Conservation (phyloP, 2,113 vertebrate genomes). For the Alectura lathami region DNA sequence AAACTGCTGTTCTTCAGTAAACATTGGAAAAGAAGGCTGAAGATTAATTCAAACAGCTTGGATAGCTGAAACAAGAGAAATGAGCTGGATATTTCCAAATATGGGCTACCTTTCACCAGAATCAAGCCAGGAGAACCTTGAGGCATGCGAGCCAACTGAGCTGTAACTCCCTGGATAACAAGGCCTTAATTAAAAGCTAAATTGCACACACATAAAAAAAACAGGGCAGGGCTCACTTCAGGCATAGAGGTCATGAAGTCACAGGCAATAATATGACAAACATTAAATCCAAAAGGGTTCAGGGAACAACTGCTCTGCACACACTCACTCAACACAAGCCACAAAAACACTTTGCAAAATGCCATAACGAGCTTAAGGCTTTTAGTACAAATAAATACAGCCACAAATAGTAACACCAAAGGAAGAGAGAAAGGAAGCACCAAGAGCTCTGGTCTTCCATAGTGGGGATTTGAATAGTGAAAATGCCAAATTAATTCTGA, state of each 20-base stretch:
- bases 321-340: slow-evolving; percentile 60
- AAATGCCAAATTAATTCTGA: slow-evolving; percentile 27
- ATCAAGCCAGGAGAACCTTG: slow-evolving; percentile 41
- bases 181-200: slow-evolving; percentile 64
- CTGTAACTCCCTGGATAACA: slow-evolving; percentile 51
- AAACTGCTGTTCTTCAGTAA: slow-evolving; percentile 66
- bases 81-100: slow-evolving; percentile 47
- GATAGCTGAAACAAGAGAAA: slow-evolving; percentile 57
- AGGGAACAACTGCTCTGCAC: slow-evolving; percentile 54
- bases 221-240: slow-evolving; percentile 15
- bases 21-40: slow-evolving; percentile 64
- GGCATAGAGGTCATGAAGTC: slow-evolving; percentile 63
- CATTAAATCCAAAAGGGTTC: slow-evolving; percentile 46
- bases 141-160: not conserved
- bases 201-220: slow-evolving; percentile 53
- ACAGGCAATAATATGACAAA: slow-evolving; percentile 57
- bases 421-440: slow-evolving; percentile 21
- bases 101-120: slow-evolving; percentile 51
- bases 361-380: slow-evolving; percentile 37
- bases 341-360: slow-evolving; percentile 40
- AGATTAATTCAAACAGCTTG: slow-evolving; percentile 68
- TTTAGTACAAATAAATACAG: slow-evolving; percentile 61
- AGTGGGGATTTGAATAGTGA: not conserved
- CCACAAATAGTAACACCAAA: slow-evolving; percentile 61
- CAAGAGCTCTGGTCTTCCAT: slow-evolving; percentile 14